phyloP scores from a whole-genome alignment of 2,797 vertebrate species.

The Mus caroli region DNA sequence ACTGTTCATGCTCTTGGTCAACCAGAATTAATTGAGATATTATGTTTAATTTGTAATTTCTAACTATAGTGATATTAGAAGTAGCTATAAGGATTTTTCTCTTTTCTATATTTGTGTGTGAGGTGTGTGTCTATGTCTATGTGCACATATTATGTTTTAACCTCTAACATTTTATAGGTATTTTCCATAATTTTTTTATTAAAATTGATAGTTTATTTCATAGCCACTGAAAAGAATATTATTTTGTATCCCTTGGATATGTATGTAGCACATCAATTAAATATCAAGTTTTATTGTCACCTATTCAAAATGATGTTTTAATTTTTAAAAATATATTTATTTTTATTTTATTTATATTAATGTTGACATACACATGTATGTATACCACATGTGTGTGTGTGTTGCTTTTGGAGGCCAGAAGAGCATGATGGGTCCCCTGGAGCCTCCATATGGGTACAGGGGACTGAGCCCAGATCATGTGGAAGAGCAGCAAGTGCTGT shows the following conservation, averaged over 20 bases:
- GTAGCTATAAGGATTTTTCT: not conserved
- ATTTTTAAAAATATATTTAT: not conserved
- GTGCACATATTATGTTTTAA: conserved; percentile 8
- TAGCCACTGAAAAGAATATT: conserved; percentile 46
- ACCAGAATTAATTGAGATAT: conserved; percentile 15
- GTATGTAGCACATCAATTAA: conserved; percentile 32
- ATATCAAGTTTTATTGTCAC: not conserved
- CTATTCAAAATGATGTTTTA: not conserved
- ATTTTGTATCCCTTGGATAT: not conserved
- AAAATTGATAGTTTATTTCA: conserved; percentile 55
- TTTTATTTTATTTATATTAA: not conserved
- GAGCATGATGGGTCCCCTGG: no score
- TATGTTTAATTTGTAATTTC: conserved; percentile 30
- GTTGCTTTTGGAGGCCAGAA: not conserved
- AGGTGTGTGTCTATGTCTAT: not conserved
- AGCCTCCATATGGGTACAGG: not conserved
- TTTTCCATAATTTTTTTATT: not conserved
- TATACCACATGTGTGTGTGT: not conserved
- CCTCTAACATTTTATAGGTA: not conserved
- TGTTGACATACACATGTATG: not conserved
- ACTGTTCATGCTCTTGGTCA: conserved; percentile 6
- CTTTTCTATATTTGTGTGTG: not conserved
- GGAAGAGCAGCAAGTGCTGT: not conserved
- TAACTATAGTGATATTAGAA: conserved; percentile 6
- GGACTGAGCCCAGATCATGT: not conserved